phyloP scores from a whole-genome alignment of 2,113 vertebrate species.

The Bufo gargarizans region DNA sequence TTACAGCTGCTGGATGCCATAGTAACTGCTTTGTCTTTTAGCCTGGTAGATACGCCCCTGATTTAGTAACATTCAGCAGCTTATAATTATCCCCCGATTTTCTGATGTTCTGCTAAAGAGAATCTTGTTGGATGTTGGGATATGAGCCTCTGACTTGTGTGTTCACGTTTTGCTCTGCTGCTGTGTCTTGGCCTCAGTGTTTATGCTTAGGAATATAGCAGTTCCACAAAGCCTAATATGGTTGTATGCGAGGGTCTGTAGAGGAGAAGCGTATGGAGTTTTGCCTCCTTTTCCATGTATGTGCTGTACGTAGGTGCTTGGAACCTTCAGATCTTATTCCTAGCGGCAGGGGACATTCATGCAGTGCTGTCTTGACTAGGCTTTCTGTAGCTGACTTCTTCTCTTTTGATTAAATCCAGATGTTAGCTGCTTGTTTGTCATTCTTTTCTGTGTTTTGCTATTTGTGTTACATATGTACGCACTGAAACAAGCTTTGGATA shows the following conservation, averaged over 20 bases:
- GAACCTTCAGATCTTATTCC: not conserved
- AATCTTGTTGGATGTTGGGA: not conserved
- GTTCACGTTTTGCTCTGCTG: not conserved
- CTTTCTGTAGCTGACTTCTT: not conserved
- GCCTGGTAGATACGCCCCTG: not conserved
- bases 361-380: constrained; percentile 5
- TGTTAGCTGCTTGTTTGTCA: constrained; percentile 1
- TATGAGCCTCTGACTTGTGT: not conserved
- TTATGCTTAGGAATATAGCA: constrained; percentile 22
- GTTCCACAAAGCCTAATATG: constrained; percentile 46
- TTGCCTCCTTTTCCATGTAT: not conserved
- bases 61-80: not conserved
- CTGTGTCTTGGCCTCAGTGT: not conserved
- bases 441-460: not conserved
- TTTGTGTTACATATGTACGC: not conserved
- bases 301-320: not conserved
- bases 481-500: constrained; percentile 2
- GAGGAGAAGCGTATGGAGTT: not conserved
- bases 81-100: not conserved
- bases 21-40: not conserved
- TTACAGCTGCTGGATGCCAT: not conserved
- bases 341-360: not conserved
- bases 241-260: not conserved
- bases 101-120: not conserved
- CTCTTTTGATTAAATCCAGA: constrained; percentile 17